These are phyloP conservation scores for Xestia sexstrigata DNA, from an alignment of 2,888 invertebrate species.

Conservation along the genomic window DNA sequence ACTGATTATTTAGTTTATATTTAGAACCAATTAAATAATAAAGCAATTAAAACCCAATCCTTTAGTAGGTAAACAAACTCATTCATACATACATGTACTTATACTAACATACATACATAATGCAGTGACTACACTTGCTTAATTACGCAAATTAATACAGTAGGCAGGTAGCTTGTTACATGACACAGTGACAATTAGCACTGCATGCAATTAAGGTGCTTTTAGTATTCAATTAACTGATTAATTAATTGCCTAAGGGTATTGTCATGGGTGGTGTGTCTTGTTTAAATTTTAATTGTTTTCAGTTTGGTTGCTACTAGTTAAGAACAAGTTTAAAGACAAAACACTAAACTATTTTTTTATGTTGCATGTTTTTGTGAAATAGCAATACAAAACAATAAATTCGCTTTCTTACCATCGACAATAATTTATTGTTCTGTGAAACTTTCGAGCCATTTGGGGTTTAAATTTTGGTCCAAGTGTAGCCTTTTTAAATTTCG, in stretches of 20 bases:
- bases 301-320: slow-evolving; percentile 1
- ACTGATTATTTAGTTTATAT: not conserved
- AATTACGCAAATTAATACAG: slow-evolving; percentile 63
- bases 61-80: slow-evolving; percentile 18
- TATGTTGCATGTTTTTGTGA: no score
- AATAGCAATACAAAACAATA: not conserved
- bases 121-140: slow-evolving; percentile 31
- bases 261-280: slow-evolving; percentile 6
- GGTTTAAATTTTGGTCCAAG: not conserved
- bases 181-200: slow-evolving; percentile 57
- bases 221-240: slow-evolving; percentile 56
- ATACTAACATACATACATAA: slow-evolving; percentile 30
- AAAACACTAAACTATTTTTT: no score
- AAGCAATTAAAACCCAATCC: slow-evolving; percentile 41
- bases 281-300: slow-evolving; percentile 16
- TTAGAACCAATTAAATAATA: slow-evolving; percentile 32
- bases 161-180: slow-evolving; percentile 36
- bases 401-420: not conserved
- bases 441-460: no score
- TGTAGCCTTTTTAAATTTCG: not conserved
- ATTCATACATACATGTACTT: slow-evolving; percentile 17
- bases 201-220: slow-evolving; percentile 44
- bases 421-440: not conserved
- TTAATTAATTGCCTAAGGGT: slow-evolving; percentile 18
- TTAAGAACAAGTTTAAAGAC: not conserved